These are phyloP conservation scores for Bujurquina vittata DNA, from an alignment of 2,113 vertebrate species.

Conservation along the genomic window DNA sequence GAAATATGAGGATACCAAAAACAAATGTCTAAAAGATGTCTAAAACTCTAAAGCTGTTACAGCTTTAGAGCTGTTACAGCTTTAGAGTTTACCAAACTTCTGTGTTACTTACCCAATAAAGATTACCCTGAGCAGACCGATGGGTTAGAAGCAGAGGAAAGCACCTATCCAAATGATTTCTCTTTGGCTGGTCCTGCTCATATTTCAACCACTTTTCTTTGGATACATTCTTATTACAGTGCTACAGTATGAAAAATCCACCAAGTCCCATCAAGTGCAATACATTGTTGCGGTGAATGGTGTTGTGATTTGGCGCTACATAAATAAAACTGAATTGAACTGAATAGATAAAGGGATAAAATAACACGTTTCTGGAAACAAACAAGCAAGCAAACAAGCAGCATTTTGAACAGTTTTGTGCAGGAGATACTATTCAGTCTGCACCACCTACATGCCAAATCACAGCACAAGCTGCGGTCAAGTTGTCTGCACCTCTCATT, in stretches of 20 bases:
- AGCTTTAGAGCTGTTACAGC: slow-evolving; percentile 14
- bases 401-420: background rate
- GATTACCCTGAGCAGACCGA: slow-evolving; percentile 47
- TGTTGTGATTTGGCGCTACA: no score
- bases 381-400: background rate
- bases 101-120: slow-evolving; percentile 37
- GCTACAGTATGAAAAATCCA: background rate
- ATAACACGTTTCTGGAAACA: background rate
- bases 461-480: background rate
- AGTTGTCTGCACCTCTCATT: slow-evolving; percentile 3
- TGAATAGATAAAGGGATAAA: background rate
- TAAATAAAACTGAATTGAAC: no score
- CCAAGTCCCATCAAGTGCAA: no score
- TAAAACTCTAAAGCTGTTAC: slow-evolving; percentile 17
- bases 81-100: slow-evolving; percentile 6
- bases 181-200: background rate
- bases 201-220: background rate
- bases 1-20: slow-evolving; percentile 9
- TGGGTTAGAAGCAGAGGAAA: background rate
- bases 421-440: background rate
- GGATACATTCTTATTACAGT: background rate
- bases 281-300: no score
- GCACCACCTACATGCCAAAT: background rate
- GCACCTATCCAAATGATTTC: background rate
- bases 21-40: background rate